Evolutionary conservation across 2,888 invertebrate species (phyloP).

Genomic region (Mythimna pallens): DNA sequence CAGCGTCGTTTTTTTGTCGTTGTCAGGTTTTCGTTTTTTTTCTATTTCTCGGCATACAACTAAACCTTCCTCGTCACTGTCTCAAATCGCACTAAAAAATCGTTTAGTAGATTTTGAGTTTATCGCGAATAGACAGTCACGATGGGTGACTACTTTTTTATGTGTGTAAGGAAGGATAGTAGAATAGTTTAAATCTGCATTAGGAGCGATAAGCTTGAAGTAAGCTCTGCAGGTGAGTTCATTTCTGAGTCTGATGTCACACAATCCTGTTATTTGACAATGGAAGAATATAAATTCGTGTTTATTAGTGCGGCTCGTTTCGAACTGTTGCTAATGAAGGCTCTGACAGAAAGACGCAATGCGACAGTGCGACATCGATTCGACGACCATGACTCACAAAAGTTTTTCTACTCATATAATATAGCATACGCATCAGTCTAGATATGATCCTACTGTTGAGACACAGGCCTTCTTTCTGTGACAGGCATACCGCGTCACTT

Average conservation of each 20-base stretch:
- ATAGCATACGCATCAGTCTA: background rate
- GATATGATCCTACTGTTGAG: background rate
- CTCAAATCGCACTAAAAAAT: no score
- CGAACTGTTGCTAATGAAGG: constrained; percentile 50
- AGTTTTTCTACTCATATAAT: background rate
- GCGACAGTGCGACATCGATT: background rate
- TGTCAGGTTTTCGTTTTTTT: no score
- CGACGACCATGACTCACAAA: background rate
- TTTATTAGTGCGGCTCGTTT: constrained; percentile 23
- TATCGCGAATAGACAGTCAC: no score
- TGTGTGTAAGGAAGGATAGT: no score
- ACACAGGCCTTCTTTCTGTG: no score
- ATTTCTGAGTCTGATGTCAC: constrained; percentile 52
- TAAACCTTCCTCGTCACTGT: no score
- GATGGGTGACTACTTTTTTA: no score
- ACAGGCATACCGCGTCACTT: background rate
- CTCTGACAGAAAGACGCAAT: background rate
- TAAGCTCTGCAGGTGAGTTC: constrained; percentile 11
- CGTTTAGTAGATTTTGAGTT: no score
- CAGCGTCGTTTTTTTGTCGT: no score
- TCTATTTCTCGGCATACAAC: no score
- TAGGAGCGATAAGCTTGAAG: background rate
- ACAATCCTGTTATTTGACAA: constrained; percentile 61
- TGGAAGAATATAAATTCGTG: constrained; percentile 50
- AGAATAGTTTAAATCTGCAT: background rate